Percentiles rank a stretch among this genome's conserved stretches.
Conservation (phyloP, 2,113 vertebrate species). For the Myrmecophaga tridactyla region DNA sequence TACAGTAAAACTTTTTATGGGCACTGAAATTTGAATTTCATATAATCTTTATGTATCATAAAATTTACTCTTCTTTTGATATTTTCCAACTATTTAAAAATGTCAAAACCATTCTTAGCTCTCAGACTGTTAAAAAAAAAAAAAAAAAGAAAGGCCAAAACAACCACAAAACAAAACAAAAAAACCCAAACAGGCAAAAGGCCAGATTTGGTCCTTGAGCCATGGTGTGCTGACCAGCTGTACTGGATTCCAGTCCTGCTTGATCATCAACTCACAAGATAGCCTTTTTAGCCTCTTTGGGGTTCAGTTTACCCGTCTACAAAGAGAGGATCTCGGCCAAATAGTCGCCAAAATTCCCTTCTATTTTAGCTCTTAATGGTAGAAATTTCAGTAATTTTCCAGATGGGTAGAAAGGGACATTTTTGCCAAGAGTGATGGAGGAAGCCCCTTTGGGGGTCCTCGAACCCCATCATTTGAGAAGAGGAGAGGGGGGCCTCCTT, state of each 20-base stretch:
- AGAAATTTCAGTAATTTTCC: background rate
- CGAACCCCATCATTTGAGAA: background rate
- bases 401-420: background rate
- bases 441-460: background rate
- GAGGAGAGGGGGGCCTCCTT: background rate
- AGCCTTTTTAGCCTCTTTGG: accelerated
- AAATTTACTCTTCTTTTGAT: background rate
- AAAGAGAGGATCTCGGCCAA: accelerated
- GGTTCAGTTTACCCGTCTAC: background rate
- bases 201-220: accelerated
- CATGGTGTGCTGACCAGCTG: accelerated
- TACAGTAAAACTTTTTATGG: background rate
- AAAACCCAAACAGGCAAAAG: background rate
- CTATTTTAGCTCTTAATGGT: background rate
- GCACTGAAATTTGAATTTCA: background rate
- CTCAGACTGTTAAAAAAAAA: background rate
- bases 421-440: background rate
- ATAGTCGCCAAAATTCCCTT: background rate
- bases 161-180: too few species aligned
- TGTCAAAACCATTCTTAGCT: background rate
- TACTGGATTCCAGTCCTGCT: background rate
- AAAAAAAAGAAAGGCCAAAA: too few species aligned
- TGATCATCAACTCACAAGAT: background rate
- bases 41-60: background rate
- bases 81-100: background rate